Conservation (phyloP, 1,140 invertebrate species). For the Apis laboriosa region DNA sequence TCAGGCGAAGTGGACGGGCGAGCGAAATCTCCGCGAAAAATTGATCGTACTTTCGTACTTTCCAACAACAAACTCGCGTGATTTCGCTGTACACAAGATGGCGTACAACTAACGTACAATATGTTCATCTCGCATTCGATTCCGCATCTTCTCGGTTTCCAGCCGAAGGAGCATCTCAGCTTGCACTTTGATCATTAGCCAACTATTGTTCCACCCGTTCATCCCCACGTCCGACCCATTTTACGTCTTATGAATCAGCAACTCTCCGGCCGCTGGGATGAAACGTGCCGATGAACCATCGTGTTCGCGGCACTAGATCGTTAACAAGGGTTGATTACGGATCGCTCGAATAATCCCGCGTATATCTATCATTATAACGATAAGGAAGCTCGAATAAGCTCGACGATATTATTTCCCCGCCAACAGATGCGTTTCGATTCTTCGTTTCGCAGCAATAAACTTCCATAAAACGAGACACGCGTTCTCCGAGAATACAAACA, state of each 20-base stretch:
- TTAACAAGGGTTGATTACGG: constrained; percentile 28
- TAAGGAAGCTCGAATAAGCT: neutral
- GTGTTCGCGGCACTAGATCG: constrained; percentile 43
- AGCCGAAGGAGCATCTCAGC: constrained; percentile 28
- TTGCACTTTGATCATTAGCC: constrained; percentile 64
- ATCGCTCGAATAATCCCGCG: constrained; percentile 7
- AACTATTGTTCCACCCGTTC: constrained; percentile 61
- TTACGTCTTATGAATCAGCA: constrained; percentile 63
- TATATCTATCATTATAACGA: neutral
- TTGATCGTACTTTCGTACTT: neutral
- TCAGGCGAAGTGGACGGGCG: neutral
- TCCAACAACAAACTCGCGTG: constrained; percentile 6
- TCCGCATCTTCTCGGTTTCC: constrained; percentile 47
- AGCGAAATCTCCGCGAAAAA: neutral
- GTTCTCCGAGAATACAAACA: too few species aligned
- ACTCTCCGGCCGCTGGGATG: constrained; percentile 17
- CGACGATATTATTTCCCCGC: neutral
- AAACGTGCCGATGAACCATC: constrained; percentile 35
- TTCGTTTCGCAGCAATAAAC: too few species aligned
- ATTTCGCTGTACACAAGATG: constrained; percentile 8
- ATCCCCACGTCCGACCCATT: constrained; percentile 63
- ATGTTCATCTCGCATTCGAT: constrained; percentile 54
- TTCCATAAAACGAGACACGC: too few species aligned
- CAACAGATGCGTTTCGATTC: too few species aligned
- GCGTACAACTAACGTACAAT: constrained; percentile 52